Percentiles rank a stretch among this genome's conserved stretches.
Conservation (phyloP, 2,797 vertebrate genomes). For the Delichon dasypus region DNA sequence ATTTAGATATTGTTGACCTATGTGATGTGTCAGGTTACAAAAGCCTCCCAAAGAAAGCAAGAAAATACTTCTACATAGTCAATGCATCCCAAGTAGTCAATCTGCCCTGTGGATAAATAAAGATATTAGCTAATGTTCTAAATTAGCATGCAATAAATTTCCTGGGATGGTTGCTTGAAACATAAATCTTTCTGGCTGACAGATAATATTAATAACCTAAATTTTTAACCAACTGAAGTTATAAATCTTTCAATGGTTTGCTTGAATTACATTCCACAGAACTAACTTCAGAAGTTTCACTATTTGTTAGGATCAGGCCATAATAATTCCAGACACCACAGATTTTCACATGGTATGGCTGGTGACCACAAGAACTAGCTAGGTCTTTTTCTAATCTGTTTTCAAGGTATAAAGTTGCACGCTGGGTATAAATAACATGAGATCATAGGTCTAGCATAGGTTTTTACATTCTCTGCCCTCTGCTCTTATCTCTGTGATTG, state of each 20-base stretch:
- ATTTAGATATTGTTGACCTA: conserved; percentile 54
- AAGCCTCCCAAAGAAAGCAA: conserved; percentile 31
- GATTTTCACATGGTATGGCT: neutral
- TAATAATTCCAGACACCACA: neutral
- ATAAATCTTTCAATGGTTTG: neutral
- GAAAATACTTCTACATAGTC: conserved; percentile 41
- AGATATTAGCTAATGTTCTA: conserved; percentile 60
- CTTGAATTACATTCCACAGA: neutral
- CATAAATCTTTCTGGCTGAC: neutral
- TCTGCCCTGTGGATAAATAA: conserved; percentile 49
- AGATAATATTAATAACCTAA: neutral
- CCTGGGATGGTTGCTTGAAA: conserved; percentile 9
- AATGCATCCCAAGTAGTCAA: conserved; percentile 48
- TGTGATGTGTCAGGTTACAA: conserved; percentile 51
- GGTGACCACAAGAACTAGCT: neutral
- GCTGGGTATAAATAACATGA: conserved; percentile 8
- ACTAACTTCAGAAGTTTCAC: neutral
- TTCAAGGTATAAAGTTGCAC: conserved; percentile 42
- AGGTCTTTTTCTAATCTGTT: neutral
- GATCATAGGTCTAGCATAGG: neutral
- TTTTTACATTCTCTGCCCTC: neutral
- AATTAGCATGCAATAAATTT: conserved; percentile 56
- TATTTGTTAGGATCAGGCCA: neutral
- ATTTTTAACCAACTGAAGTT: conserved; percentile 24
- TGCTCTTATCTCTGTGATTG: neutral